Percentiles rank a stretch among this genome's conserved stretches.
phyloP scores from a whole-genome alignment of 2,797 vertebrate genomes.

The Phrynocephalus guinanensis region DNA sequence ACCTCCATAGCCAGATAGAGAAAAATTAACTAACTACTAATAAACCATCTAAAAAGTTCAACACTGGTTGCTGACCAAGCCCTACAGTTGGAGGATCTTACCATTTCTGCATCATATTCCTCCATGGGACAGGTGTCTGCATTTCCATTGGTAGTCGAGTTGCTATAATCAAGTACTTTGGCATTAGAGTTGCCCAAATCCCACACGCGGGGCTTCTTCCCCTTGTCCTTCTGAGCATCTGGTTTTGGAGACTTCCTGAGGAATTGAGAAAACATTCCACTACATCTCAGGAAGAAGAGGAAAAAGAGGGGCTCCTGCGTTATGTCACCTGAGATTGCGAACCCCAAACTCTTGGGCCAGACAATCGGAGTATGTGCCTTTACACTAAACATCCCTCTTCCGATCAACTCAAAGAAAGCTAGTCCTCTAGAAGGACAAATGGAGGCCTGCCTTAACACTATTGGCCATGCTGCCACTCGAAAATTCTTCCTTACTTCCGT shows the following conservation, averaged over 20 bases:
- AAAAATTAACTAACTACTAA: no score
- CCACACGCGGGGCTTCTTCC: constrained; percentile 91
- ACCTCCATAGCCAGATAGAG: no score
- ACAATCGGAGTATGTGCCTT: not conserved
- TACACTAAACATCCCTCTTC: not conserved
- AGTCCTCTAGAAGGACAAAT: not conserved
- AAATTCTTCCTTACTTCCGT: not conserved
- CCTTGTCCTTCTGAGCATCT: constrained; percentile 86
- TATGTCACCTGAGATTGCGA: not conserved
- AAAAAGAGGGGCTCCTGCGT: not conserved
- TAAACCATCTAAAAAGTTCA: no score
- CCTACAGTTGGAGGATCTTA: fast-evolving
- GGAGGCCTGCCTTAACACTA: not conserved
- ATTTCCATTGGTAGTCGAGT: constrained; percentile 81
- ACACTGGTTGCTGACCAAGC: no score
- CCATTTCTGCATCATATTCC: constrained; percentile 65
- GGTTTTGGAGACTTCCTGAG: constrained; percentile 90
- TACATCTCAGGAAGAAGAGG: not conserved
- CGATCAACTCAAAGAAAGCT: not conserved
- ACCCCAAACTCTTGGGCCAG: not conserved
- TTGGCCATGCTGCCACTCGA: not conserved
- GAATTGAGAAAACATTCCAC: not conserved
- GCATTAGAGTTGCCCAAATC: constrained; percentile 81
- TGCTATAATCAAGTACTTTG: constrained; percentile 91
- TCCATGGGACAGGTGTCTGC: constrained; percentile 76